phyloP scores from a whole-genome alignment of 2,888 invertebrate genomes.

The Macaria notata region DNA sequence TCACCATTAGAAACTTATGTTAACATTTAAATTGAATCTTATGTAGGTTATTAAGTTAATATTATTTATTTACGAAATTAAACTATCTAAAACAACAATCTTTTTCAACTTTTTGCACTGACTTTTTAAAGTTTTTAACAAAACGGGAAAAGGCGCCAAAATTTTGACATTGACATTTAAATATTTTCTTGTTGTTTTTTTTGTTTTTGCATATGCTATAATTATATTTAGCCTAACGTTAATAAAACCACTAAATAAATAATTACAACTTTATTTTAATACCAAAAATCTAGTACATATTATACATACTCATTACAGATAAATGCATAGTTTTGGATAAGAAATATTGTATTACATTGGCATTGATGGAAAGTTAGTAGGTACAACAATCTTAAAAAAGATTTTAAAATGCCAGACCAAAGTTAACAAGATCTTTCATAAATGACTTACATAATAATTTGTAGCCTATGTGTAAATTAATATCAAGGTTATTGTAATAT shows the following conservation, averaged over 20 bases:
- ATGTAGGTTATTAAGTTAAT: too few relatives aligned
- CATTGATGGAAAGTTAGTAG: not conserved
- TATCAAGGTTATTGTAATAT: slow-evolving; percentile 32
- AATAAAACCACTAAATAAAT: slow-evolving; percentile 9
- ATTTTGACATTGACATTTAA: too few relatives aligned
- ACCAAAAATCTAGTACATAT: slow-evolving; percentile 27
- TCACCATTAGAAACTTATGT: too few relatives aligned
- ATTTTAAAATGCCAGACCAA: slow-evolving; percentile 16
- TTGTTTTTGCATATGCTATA: too few relatives aligned
- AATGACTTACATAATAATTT: slow-evolving; percentile 57
- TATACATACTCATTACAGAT: slow-evolving; percentile 19
- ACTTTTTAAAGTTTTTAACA: too few relatives aligned
- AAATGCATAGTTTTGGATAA: slow-evolving; percentile 31
- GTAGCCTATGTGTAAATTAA: slow-evolving; percentile 55
- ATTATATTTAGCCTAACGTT: not conserved
- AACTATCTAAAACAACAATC: too few relatives aligned
- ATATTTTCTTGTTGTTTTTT: too few relatives aligned
- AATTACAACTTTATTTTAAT: slow-evolving; percentile 24
- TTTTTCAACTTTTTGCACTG: too few relatives aligned
- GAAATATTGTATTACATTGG: slow-evolving; percentile 7
- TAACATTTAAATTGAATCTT: too few relatives aligned
- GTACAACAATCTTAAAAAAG: slow-evolving; percentile 1
- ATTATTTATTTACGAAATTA: too few relatives aligned
- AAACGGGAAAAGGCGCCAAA: too few relatives aligned
- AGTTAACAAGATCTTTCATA: slow-evolving; percentile 46